Evolutionary conservation across 2,888 invertebrate genomes (phyloP).

Genomic region (Halictus quadricinctus): DNA sequence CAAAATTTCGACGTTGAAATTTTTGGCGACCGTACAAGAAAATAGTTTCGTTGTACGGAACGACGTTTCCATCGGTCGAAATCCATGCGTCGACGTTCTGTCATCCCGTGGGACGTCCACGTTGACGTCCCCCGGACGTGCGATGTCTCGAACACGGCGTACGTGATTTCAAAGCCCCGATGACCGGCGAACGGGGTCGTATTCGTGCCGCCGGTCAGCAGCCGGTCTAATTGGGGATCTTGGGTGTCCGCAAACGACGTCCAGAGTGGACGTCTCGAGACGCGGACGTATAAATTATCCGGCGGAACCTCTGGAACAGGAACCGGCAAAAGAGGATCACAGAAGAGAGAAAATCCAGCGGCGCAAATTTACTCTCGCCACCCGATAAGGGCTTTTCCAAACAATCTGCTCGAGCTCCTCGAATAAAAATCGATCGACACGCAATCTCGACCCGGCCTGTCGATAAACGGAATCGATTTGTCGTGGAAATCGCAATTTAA

Average conservation of each 20-base stretch:
- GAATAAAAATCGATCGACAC: constrained; percentile 2
- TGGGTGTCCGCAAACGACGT: constrained; percentile 30
- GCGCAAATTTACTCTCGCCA: neutral
- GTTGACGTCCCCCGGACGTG: constrained; percentile 23
- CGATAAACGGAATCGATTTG: constrained; percentile 22
- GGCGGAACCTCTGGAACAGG: neutral
- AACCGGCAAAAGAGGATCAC: neutral
- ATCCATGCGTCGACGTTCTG: constrained; percentile 35
- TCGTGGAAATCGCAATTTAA: constrained; percentile 19
- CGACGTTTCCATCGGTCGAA: constrained; percentile 12
- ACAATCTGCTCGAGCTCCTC: neutral
- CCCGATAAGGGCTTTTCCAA: neutral
- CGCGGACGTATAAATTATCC: neutral
- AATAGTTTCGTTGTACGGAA: neutral
- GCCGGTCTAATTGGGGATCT: constrained; percentile 36
- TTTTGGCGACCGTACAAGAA: neutral
- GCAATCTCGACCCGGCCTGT: neutral
- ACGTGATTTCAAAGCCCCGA: constrained; percentile 55
- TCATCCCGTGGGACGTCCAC: constrained; percentile 36
- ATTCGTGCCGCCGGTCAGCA: constrained; percentile 36
- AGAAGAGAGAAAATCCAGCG: neutral
- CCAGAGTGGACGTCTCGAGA: neutral
- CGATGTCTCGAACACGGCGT: constrained; percentile 22
- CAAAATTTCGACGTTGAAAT: neutral
- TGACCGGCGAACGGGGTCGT: constrained; percentile 40